Percentiles rank a stretch among this genome's conserved stretches.
These are phyloP conservation scores for Sebastes kiyomatsui DNA, from an alignment of 2,797 vertebrate genomes.

Conservation along the genomic window DNA sequence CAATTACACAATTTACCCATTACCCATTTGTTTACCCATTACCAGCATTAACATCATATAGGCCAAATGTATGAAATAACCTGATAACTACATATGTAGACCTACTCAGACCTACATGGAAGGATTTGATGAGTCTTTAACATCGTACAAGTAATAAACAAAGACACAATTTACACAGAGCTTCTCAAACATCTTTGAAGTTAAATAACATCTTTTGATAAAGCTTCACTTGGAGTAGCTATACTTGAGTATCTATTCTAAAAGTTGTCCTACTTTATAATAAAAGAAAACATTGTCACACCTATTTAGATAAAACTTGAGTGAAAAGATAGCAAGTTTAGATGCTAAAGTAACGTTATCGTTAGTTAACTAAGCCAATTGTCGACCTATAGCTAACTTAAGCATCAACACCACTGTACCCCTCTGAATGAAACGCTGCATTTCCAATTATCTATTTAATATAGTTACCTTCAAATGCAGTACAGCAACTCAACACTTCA, in stretches of 20 bases:
- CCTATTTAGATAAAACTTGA: background rate
- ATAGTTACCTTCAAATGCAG: slow-evolving; percentile 24
- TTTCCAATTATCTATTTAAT: background rate
- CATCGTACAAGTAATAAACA: background rate
- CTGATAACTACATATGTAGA: too few relatives aligned
- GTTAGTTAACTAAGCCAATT: background rate
- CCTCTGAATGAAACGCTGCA: background rate
- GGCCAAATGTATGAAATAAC: too few relatives aligned
- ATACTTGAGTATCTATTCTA: background rate
- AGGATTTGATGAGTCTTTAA: background rate
- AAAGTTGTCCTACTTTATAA: background rate
- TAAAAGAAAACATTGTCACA: background rate
- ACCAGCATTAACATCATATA: background rate
- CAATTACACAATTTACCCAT: background rate
- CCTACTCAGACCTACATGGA: too few relatives aligned
- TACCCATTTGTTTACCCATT: background rate
- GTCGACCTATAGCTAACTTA: background rate
- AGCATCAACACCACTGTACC: background rate
- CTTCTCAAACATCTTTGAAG: background rate
- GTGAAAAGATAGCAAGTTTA: background rate
- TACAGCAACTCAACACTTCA: background rate
- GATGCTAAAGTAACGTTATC: background rate
- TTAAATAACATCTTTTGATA: background rate
- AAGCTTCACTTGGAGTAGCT: background rate
- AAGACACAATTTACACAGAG: background rate